These are phyloP conservation scores for Poeciliopsis retropinna DNA, from an alignment of 2,113 vertebrate genomes.

Conservation along the genomic window DNA sequence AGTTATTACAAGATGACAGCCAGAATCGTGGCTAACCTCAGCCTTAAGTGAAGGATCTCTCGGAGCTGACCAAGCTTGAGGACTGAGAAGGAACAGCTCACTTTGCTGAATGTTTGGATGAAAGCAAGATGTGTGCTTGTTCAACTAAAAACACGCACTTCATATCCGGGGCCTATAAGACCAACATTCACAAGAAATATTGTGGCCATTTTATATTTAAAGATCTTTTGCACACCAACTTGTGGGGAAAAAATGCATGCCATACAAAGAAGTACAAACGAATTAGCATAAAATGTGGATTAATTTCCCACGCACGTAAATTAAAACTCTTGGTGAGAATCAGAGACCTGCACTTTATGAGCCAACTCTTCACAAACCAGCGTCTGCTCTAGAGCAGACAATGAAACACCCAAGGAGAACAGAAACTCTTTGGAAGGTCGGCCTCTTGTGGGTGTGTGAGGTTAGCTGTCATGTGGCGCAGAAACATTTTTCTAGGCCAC, in stretches of 20 bases:
- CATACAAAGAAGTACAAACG: no score
- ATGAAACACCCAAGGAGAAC: not conserved
- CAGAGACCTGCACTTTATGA: no score
- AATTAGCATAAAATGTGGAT: no score
- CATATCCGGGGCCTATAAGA: no score
- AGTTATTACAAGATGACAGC: slow-evolving; percentile 19
- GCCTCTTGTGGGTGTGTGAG: slow-evolving; percentile 37
- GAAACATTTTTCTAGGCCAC: slow-evolving; percentile 67
- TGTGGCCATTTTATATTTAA: no score
- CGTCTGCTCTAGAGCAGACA: not conserved
- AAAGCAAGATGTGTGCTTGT: slow-evolving; percentile 10
- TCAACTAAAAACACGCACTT: no score
- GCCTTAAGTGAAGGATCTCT: slow-evolving; percentile 7
- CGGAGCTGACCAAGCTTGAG: slow-evolving; percentile 29
- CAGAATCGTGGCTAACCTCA: slow-evolving; percentile 1
- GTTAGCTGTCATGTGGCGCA: slow-evolving; percentile 48
- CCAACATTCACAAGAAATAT: no score
- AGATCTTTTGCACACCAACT: no score
- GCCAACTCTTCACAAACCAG: no score
- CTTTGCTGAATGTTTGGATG: slow-evolving; percentile 14
- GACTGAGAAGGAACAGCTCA: not conserved
- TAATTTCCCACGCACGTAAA: no score
- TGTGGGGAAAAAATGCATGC: no score
- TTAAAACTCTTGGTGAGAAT: no score
- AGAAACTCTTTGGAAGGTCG: slow-evolving; percentile 19